These are phyloP conservation scores for Condylura cristata DNA, from an alignment of 2,113 vertebrate species.

Conservation along the genomic window DNA sequence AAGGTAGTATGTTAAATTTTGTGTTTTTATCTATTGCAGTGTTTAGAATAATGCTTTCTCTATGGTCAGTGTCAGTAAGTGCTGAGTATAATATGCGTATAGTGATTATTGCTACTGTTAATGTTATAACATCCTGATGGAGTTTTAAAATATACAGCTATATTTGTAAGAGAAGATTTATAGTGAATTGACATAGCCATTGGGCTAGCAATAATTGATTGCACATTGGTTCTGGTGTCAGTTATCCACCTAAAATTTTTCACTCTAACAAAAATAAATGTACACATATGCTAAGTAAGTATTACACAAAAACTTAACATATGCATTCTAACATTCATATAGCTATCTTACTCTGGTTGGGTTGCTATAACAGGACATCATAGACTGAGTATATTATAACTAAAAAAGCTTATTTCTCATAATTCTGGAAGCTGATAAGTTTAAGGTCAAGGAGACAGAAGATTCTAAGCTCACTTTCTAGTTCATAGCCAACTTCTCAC, in stretches of 20 bases:
- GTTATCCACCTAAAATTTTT: background rate
- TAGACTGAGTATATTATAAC: background rate
- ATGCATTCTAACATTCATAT: background rate
- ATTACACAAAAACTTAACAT: background rate
- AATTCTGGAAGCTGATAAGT: background rate
- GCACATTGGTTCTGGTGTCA: background rate
- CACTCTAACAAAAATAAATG: background rate
- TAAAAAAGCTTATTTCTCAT: background rate
- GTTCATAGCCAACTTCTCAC: background rate
- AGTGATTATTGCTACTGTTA: background rate
- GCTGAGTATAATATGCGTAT: background rate
- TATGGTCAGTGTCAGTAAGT: background rate
- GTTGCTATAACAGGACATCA: background rate
- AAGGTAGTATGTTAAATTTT: background rate
- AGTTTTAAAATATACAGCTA: background rate
- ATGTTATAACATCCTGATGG: background rate
- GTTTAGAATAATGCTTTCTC: background rate
- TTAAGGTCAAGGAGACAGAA: background rate
- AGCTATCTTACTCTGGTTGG: background rate
- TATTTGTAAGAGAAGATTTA: slow-evolving; percentile 9
- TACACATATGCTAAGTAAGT: background rate
- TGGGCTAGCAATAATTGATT: background rate
- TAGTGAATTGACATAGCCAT: background rate
- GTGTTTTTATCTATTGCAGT: background rate
- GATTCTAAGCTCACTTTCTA: background rate